These are phyloP conservation scores for Conus canariensis DNA, from an alignment of 2,888 invertebrate species.

Conservation along the genomic window DNA sequence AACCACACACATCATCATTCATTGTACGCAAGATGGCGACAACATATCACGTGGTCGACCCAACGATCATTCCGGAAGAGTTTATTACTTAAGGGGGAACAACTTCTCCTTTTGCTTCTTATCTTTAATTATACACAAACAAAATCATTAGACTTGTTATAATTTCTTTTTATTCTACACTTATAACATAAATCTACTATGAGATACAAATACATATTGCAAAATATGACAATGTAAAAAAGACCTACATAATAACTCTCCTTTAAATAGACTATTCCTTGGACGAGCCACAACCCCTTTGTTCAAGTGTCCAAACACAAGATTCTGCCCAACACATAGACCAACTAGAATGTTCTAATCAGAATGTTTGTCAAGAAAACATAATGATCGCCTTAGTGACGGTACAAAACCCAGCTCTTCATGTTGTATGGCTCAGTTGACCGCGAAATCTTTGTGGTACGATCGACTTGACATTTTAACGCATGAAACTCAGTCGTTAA, in stretches of 20 bases:
- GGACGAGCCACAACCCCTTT: background rate
- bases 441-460: too few relatives aligned
- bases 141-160: too few relatives aligned
- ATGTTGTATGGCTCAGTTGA: too few relatives aligned
- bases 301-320: background rate
- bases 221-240: too few relatives aligned
- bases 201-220: too few relatives aligned
- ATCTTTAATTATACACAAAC: too few relatives aligned
- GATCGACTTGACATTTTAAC: too few relatives aligned
- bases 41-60: conserved; percentile 49
- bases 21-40: conserved; percentile 55
- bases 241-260: background rate
- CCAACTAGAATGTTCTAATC: background rate
- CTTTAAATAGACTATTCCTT: background rate
- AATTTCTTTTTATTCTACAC: too few relatives aligned
- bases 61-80: conserved; percentile 25
- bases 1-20: conserved; percentile 51
- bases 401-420: background rate
- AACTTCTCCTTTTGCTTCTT: too few relatives aligned
- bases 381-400: background rate
- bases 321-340: background rate
- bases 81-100: conserved; percentile 5
- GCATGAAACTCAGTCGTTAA: too few relatives aligned
- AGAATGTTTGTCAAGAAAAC: background rate
- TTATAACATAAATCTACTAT: too few relatives aligned